phyloP scores from a whole-genome alignment of 2,797 vertebrate species.

The Nothura maculosa region DNA sequence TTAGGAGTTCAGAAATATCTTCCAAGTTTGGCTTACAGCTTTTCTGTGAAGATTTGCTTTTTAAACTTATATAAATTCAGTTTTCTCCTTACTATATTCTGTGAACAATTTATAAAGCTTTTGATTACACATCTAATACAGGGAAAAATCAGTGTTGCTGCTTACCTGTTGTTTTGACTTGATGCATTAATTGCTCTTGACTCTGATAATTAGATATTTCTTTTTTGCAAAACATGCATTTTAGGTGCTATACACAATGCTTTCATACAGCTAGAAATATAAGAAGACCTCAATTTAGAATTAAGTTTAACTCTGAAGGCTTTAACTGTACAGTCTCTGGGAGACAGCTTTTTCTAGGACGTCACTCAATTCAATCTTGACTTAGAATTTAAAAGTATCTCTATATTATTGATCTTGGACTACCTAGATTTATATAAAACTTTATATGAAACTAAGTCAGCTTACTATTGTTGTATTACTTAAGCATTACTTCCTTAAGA shows the following conservation, averaged over 20 bases:
- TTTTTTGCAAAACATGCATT: not conserved
- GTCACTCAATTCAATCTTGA: not conserved
- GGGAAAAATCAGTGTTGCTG: not conserved
- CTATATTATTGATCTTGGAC: not conserved
- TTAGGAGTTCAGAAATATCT: not conserved
- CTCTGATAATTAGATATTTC: not conserved
- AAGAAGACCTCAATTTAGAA: not conserved
- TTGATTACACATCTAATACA: not conserved
- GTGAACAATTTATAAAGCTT: not conserved
- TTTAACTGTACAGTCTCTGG: not conserved
- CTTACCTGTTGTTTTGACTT: constrained; percentile 7
- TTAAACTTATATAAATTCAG: not conserved
- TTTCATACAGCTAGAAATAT: constrained; percentile 1
- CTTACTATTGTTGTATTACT: not conserved
- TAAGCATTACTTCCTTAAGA: not conserved
- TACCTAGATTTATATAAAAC: not conserved
- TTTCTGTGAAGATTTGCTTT: not conserved
- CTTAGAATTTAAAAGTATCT: not conserved
- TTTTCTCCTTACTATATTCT: not conserved
- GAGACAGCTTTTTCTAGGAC: not conserved
- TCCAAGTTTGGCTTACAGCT: not conserved
- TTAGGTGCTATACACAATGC: not conserved
- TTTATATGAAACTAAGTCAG: not conserved
- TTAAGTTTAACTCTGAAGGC: not conserved
- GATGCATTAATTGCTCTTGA: not conserved